phyloP scores from a whole-genome alignment of 2,888 invertebrate species.

The Andrena marginata region DNA sequence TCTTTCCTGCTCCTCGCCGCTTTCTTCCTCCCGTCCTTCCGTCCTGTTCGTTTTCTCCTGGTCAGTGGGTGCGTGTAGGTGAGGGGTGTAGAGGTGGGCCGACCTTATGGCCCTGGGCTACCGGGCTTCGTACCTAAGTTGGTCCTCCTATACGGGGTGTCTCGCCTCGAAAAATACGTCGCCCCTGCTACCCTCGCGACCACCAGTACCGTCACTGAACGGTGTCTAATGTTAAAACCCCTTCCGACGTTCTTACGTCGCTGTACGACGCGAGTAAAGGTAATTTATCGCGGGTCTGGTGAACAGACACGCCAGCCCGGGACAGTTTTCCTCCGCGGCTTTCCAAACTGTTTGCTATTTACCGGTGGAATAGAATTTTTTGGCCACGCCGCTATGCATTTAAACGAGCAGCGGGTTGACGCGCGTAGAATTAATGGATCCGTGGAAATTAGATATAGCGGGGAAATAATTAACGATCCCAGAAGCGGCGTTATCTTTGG shows the following conservation, averaged over 20 bases:
- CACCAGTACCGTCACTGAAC: neutral
- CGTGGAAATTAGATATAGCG: constrained; percentile 6
- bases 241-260: too few species aligned
- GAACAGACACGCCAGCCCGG: neutral
- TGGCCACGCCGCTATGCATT: neutral
- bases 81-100: constrained; percentile 82
- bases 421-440: constrained; percentile 12
- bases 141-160: constrained; percentile 77
- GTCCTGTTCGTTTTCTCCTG: constrained; percentile 40
- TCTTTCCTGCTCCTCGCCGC: constrained; percentile 8
- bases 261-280: neutral
- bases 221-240: too few species aligned
- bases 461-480: constrained; percentile 25
- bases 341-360: neutral
- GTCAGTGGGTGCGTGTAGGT: constrained; percentile 74
- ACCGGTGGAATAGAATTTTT: constrained; percentile 6
- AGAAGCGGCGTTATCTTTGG: constrained; percentile 1
- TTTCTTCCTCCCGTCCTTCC: constrained; percentile 22
- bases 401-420: constrained; percentile 9
- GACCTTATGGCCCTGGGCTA: constrained; percentile 84
- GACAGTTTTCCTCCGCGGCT: neutral
- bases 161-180: constrained; percentile 54
- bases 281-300: neutral
- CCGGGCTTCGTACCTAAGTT: constrained; percentile 82
- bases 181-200: neutral